Conservation (phyloP, 1,140 invertebrate species). For the Drosophila miranda region DNA sequence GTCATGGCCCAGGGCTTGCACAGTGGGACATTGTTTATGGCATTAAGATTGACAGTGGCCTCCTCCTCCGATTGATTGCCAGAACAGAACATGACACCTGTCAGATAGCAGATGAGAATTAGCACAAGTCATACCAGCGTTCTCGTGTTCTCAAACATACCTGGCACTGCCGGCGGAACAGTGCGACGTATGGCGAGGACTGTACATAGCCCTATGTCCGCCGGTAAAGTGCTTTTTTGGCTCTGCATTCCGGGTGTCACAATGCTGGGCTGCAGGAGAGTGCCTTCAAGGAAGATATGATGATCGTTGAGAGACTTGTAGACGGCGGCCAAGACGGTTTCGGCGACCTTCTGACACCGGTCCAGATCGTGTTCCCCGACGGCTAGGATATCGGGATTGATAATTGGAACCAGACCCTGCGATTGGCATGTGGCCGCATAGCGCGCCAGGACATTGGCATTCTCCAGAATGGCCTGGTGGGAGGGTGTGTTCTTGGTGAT, state of each 20-base stretch:
- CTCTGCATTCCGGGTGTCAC: conserved; percentile 93
- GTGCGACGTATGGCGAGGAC: conserved; percentile 93
- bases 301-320: conserved; percentile 99
- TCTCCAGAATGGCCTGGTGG: conserved; percentile 94
- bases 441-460: conserved; percentile 97
- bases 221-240: conserved; percentile 87
- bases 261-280: conserved; percentile 98
- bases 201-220: conserved; percentile 92
- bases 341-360: conserved; percentile 95
- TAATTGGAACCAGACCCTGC: conserved; percentile 97
- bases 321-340: conserved; percentile 94
- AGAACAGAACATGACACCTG: conserved; percentile 95
- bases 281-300: conserved; percentile 98
- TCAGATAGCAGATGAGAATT: not conserved
- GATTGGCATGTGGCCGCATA: conserved; percentile 98
- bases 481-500: conserved; percentile 95
- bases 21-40: conserved; percentile 92
- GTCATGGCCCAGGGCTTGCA: conserved; percentile 97
- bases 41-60: conserved; percentile 95
- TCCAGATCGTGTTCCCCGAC: conserved; percentile 96
- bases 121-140: no score
- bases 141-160: conserved; percentile 79
- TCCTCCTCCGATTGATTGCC: conserved; percentile 98
- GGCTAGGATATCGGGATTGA: conserved; percentile 94
- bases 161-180: conserved; percentile 95